Conservation (phyloP, 2,113 vertebrate species). For the Noctilio leporinus region DNA sequence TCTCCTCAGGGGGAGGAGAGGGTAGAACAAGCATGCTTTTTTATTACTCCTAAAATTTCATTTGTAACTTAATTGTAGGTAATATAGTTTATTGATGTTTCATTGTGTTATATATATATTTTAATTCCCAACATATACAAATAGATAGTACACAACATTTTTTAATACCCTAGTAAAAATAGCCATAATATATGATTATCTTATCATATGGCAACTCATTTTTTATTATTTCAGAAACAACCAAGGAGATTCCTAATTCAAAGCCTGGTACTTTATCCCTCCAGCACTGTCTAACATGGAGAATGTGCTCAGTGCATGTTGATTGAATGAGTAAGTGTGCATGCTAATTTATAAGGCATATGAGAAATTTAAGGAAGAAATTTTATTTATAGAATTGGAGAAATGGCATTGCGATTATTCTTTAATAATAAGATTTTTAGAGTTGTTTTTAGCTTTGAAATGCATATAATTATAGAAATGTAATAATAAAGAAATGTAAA, state of each 20-base stretch:
- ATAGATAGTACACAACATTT: neutral
- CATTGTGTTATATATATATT: neutral
- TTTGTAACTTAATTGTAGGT: neutral
- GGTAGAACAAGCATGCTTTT: neutral
- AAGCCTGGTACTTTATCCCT: neutral
- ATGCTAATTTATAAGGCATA: neutral
- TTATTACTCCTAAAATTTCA: neutral
- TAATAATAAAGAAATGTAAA: neutral
- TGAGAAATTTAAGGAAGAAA: neutral
- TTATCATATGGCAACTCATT: neutral
- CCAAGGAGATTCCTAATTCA: neutral
- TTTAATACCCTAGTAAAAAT: neutral
- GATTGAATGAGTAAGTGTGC: neutral
- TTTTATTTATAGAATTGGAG: neutral
- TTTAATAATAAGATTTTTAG: neutral
- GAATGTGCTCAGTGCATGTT: neutral
- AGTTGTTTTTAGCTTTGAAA: neutral
- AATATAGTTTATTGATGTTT: neutral
- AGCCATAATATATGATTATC: neutral
- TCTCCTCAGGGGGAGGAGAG: neutral
- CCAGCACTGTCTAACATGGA: neutral
- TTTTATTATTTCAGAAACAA: constrained; percentile 1
- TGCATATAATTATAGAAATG: neutral
- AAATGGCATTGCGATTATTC: neutral
- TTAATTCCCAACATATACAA: neutral